A percentile compares a stretch with the other conserved stretches of the same genome.
Conservation (phyloP, 2,797 vertebrate genomes). For the Erpetoichthys calabaricus region DNA sequence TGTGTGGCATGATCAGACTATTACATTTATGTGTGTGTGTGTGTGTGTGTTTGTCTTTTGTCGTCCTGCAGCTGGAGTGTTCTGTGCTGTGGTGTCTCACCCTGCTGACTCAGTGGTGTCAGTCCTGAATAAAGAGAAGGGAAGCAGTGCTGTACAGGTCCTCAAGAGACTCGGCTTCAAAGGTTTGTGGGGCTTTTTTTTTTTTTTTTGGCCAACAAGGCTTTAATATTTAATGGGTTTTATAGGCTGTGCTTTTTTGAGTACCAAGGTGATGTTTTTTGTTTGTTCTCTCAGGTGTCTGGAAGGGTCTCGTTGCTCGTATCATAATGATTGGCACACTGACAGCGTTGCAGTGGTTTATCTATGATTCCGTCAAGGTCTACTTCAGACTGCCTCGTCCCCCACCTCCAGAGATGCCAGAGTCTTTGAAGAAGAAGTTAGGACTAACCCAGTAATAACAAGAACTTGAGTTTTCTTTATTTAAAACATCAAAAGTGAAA, state of each 20-base stretch:
- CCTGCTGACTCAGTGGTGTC: conserved; percentile 96
- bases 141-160: conserved; percentile 76
- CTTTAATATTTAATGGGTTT: not conserved
- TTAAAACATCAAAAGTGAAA: no score
- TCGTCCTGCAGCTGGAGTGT: conserved; percentile 75
- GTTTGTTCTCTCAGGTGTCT: conserved; percentile 57
- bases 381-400: conserved; percentile 89
- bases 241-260: not conserved
- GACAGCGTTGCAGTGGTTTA: conserved; percentile 92
- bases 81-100: conserved; percentile 96
- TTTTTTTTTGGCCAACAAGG: no score
- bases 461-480: conserved; percentile 1
- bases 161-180: conserved; percentile 77
- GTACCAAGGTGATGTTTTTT: not conserved
- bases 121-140: conserved; percentile 92
- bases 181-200: conserved; percentile 44
- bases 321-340: conserved; percentile 95
- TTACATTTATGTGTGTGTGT: not conserved
- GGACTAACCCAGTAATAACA: conserved; percentile 58
- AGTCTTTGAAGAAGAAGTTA: conserved; percentile 89
- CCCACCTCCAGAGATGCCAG: conserved; percentile 86
- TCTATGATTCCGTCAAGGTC: conserved; percentile 89
- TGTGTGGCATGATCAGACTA: not conserved
- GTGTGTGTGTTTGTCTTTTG: not conserved
- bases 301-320: conserved; percentile 86